A percentile compares a stretch with the other conserved stretches of the same genome.
phyloP scores from a whole-genome alignment of 2,888 invertebrate species.

The Uropetala carovei region DNA sequence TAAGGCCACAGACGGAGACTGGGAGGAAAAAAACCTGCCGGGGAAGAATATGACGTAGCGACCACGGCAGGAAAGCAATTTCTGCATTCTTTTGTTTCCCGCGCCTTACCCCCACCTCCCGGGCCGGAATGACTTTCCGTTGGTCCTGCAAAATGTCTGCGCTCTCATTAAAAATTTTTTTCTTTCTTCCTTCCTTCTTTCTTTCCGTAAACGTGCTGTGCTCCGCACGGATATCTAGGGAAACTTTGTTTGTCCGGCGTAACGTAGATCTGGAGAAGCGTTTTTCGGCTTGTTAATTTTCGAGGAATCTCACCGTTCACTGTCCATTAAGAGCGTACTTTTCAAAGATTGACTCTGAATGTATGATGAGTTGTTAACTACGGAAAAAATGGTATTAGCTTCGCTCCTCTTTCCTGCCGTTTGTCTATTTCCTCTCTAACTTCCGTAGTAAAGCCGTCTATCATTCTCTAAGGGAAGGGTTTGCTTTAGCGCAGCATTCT shows the following conservation, averaged over 20 bases:
- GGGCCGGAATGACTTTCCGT: background rate
- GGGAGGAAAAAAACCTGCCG: background rate
- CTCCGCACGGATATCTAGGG: background rate
- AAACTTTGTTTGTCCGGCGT: background rate
- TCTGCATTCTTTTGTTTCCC: conserved; percentile 25
- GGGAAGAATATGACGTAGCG: background rate
- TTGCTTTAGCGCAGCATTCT: background rate
- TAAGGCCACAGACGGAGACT: background rate
- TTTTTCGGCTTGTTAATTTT: background rate
- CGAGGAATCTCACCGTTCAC: background rate
- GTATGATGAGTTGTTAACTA: background rate
- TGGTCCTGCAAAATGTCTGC: background rate
- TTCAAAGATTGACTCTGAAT: background rate
- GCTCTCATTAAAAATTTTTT: background rate
- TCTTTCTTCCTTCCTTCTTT: background rate
- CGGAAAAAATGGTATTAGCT: background rate
- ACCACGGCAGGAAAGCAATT: background rate
- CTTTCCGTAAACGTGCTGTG: background rate
- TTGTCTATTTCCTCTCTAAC: background rate
- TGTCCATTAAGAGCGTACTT: background rate
- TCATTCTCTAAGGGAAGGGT: background rate
- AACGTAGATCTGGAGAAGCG: background rate
- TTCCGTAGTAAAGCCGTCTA: too few relatives aligned
- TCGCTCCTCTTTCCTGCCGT: background rate
- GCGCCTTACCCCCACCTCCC: background rate